Percentiles rank a stretch among this genome's conserved stretches.
phyloP scores from a whole-genome alignment of 2,888 invertebrate species.

The Metacarcinus magister region DNA sequence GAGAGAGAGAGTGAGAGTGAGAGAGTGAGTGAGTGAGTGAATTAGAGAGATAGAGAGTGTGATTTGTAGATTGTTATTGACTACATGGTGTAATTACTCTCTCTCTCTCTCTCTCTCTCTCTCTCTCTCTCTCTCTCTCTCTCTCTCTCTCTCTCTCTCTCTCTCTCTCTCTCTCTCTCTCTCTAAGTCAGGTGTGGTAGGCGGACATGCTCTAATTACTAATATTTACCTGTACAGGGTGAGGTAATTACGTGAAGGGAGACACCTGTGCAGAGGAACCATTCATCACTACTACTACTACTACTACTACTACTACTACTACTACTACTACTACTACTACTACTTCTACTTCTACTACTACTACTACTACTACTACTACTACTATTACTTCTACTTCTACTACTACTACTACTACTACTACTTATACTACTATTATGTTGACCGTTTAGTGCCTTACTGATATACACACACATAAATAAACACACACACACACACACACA shows the following conservation, averaged over 20 bases:
- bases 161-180: conserved; percentile 31
- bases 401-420: not conserved
- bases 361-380: not conserved
- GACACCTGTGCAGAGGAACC: not conserved
- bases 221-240: no score
- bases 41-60: not conserved
- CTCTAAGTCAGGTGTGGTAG: not conserved
- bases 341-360: not conserved
- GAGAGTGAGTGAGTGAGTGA: no score
- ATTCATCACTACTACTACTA: not conserved
- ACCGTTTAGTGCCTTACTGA: not conserved
- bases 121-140: conserved; percentile 48
- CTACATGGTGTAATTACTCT: not conserved
- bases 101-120: conserved; percentile 45
- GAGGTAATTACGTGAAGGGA: not conserved
- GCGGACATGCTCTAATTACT: no score
- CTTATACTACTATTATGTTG: no score
- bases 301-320: not conserved
- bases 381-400: not conserved
- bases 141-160: conserved; percentile 46
- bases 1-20: not conserved
- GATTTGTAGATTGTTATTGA: not conserved
- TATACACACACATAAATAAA: not conserved
- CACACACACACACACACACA: conserved; percentile 15
- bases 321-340: not conserved